These are phyloP conservation scores for Cossypha caffra DNA, from an alignment of 2,797 vertebrate species.

Conservation along the genomic window DNA sequence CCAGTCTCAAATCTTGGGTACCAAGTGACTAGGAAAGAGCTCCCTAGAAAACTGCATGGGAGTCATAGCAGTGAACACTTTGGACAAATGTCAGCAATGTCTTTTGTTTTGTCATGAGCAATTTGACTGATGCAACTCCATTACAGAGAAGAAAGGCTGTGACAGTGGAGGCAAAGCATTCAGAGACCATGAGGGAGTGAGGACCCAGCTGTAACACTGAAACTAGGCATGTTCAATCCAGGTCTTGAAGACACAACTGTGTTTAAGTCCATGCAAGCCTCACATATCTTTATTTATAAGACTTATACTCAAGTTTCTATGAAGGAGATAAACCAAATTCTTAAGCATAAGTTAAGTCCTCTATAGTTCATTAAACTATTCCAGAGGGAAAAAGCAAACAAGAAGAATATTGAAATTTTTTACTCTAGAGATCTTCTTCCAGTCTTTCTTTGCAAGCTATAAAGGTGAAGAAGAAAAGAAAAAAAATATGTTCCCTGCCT, in stretches of 20 bases:
- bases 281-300: background rate
- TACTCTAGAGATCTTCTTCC: background rate
- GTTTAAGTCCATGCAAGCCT: background rate
- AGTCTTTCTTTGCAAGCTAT: background rate
- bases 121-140: background rate
- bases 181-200: background rate
- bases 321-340: background rate
- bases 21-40: background rate
- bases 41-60: background rate
- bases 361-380: background rate
- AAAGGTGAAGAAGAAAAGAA: background rate
- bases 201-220: background rate
- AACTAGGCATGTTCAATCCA: accelerated
- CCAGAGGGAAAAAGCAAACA: background rate
- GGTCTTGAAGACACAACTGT: background rate
- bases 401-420: background rate
- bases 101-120: background rate
- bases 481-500: background rate
- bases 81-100: background rate
- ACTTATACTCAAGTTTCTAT: background rate
- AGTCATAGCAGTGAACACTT: background rate
- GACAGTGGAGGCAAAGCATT: accelerated
- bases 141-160: background rate
- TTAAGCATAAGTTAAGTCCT: background rate
- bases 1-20: background rate